phyloP scores from a whole-genome alignment of 2,113 vertebrate species.

The Pseudorhombus dupliciocellatus region DNA sequence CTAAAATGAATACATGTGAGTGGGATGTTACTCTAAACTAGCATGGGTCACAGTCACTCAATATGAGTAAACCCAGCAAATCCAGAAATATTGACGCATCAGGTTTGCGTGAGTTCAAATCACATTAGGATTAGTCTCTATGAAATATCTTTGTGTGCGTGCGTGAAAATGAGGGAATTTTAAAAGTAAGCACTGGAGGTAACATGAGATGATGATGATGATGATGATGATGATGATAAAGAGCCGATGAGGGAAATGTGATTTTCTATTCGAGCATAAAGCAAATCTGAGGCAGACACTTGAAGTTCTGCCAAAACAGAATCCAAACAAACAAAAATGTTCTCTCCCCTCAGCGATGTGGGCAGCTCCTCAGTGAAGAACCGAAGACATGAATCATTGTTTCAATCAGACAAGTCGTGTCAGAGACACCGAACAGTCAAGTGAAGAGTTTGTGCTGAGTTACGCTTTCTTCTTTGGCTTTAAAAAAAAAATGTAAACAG shows the following conservation, averaged over 20 bases:
- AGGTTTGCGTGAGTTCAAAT: no score
- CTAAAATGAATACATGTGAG: no score
- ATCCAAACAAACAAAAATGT: background rate
- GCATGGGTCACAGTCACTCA: no score
- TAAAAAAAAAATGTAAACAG: background rate
- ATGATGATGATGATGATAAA: conserved; percentile 8
- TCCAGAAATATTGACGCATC: no score
- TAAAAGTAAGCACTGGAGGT: background rate
- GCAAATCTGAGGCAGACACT: background rate
- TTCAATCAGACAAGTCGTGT: background rate
- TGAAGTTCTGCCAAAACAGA: conserved; percentile 24
- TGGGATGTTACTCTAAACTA: no score
- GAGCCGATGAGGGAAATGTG: background rate
- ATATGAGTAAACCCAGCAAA: no score
- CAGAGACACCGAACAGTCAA: background rate
- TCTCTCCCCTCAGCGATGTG: background rate
- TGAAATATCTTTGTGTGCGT: background rate
- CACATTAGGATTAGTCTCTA: no score
- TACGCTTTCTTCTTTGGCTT: background rate
- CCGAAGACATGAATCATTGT: background rate
- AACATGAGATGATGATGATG: conserved; percentile 3
- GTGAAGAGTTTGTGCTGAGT: background rate
- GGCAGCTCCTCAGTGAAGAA: background rate
- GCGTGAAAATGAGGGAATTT: background rate
- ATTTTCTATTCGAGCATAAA: background rate